Evolutionary conservation across 2,797 vertebrate genomes (phyloP).

Genomic region (Xerus rutilus): DNA sequence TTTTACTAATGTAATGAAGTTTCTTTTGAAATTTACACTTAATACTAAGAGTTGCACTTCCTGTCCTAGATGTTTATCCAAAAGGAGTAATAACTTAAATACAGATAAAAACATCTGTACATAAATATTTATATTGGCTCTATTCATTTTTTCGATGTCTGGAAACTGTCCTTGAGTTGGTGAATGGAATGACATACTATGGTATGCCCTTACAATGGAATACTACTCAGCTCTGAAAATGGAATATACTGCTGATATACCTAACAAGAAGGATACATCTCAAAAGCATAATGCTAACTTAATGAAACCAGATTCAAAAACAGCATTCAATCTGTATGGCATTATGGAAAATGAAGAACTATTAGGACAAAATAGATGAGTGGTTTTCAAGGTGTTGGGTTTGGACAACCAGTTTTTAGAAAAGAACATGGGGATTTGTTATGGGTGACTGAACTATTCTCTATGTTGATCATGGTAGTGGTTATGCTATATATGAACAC

Average conservation of each 20-base stretch:
- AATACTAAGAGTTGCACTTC: not conserved
- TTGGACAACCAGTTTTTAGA: not conserved
- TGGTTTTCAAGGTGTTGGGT: not conserved
- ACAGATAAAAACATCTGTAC: not conserved
- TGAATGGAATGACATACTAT: not conserved
- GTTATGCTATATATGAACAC: not conserved
- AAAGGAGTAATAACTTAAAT: not conserved
- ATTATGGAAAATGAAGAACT: not conserved
- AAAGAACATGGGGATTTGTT: not conserved
- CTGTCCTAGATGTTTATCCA: not conserved
- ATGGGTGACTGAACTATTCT: not conserved
- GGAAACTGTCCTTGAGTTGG: not conserved
- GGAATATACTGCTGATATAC: not conserved
- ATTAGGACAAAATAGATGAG: not conserved
- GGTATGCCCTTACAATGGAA: not conserved
- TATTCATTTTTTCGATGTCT: not conserved
- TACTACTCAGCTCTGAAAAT: not conserved
- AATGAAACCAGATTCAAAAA: not conserved
- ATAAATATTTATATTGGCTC: not conserved
- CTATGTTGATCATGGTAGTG: not conserved
- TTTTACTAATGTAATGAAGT: not conserved
- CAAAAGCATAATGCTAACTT: not conserved
- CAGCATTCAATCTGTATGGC: not conserved
- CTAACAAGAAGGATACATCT: not conserved
- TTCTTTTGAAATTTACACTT: not conserved